Base-by-base conservation (phyloP, 2,888 invertebrate species). In the Harpagoxenus sublaevis region DNA sequence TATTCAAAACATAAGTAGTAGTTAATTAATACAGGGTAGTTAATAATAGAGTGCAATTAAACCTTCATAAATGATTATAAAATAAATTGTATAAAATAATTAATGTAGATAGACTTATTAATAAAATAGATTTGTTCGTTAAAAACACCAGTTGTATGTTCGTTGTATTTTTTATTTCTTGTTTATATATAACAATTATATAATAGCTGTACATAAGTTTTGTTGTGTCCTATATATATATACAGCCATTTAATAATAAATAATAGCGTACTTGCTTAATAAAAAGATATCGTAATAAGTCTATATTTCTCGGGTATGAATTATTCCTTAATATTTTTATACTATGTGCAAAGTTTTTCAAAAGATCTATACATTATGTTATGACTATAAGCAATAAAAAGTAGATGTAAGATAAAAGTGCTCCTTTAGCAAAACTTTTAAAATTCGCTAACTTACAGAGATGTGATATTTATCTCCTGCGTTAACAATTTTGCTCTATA, bases 111-210 rank as follows among this genome's bases (percentile, higher is more conserved):
- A 31, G 10, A 45, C 1, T 53, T 35, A 71, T 53, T 53, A 35
- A 71, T 53, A 35, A n/a, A 31, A 5, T 51, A 51, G 42, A 28
- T 18, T 74, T 74, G 23, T 66, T 55, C 15, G n/a, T 31, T 70
- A 15, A 70, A 42, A 55, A 45, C 8, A 35, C 23, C 53, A n/a
- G 42, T 42, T 65, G 39, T 77, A 10, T 57, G 1, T 75, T 62
- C 35, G 55, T 79, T 79, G 57, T 23, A 79, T 79, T 79, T 79
- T 79, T 79, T 79, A 79, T 79, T 79, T 60, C 45, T 79, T n/a
- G 6, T 12, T 79, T 31, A 55, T 63, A 57, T 79, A 57, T 79
- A 79, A 79, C 42, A 57, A 79, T 31, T 71, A 71, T 79, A 71
- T 35, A 45, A 79, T 35, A 79, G 45, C 78, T 78, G 78, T 78